Evolutionary conservation across 2,888 invertebrate species (phyloP), one percentile per base, ranked within the genome.

Genomic region (Tryphoninae sp.): DNA sequence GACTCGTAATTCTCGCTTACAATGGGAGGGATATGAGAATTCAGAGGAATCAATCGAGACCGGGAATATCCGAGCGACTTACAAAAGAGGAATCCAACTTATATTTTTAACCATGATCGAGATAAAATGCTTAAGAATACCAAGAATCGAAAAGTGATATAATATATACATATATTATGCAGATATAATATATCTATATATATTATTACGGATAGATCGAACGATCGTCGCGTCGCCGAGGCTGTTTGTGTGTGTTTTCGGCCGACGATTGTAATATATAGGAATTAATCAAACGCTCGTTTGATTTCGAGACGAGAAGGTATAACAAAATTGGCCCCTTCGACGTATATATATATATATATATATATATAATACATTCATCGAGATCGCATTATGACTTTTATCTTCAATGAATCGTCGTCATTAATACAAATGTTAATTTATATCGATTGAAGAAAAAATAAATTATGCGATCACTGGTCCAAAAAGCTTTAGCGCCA

Each of bases 61-160:
- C 42, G 42, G 33, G 13, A 2, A 23, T 33, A 42, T 49, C 19
- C 53, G 59, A 59, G 59, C 49, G 49, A 59, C 51, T 53, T 59
- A 59, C 23, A 45, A 53, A 64, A 11, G 40, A 67, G 16, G 33
- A 68, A 76, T 79, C 53, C 49, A 62, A 40, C 72, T 79, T 79
- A 79, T 82, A 82, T 82, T 82, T 81, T 82, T 82, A 79, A 55
- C 65, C 42, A 62, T 72, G 49, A 22, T 78, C 59, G 71, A 78
- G 61, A 72, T n/a, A 33, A 74, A 64, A 67, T 62, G 55, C 75
- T 78, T 61, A 49, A 55, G 81, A 75, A 71, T 81, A 81, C 81
- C 78, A 78, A 67, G 78, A 81, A 75, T 78, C 81, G 81, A 78
- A 72, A 42, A 59, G 51, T 26, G n/a, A 62, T 55, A 19, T 55